Percentiles rank a stretch among this genome's conserved stretches.
phyloP scores from a whole-genome alignment of 1,140 invertebrate genomes.

The Ctenoplectra terminalis region DNA sequence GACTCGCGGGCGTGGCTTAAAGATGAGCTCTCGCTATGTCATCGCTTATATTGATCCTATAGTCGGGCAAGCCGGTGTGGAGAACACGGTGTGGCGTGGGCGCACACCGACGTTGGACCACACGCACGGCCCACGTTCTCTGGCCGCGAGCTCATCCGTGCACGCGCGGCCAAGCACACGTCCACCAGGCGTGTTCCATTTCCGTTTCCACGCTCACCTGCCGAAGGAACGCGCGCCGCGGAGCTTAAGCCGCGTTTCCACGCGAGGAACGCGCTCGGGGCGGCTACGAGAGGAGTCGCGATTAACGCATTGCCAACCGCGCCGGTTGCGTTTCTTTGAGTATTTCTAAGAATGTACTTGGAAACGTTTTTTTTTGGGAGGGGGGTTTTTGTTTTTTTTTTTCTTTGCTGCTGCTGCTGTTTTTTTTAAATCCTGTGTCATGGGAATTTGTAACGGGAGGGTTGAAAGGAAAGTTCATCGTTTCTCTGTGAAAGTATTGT shows the following conservation, averaged over 20 bases:
- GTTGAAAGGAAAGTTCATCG: too few relatives aligned
- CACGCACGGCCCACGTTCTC: slow-evolving; percentile 56
- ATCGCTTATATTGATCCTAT: slow-evolving; percentile 83
- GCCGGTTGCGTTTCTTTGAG: too few relatives aligned
- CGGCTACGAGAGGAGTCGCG: background rate
- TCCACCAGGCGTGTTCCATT: slow-evolving; percentile 38
- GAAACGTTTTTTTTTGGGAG: too few relatives aligned
- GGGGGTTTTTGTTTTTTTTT: too few relatives aligned
- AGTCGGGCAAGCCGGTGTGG: slow-evolving; percentile 58
- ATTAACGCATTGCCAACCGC: background rate
- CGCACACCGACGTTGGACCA: slow-evolving; percentile 44
- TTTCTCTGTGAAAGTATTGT: too few relatives aligned
- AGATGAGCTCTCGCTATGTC: slow-evolving; percentile 83
- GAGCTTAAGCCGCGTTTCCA: background rate
- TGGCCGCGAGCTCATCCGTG: slow-evolving; percentile 38
- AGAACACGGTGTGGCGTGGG: slow-evolving; percentile 47
- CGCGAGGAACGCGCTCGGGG: background rate
- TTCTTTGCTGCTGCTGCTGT: too few relatives aligned
- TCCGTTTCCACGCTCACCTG: slow-evolving; percentile 44
- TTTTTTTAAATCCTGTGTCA: too few relatives aligned
- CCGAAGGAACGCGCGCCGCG: slow-evolving; percentile 2
- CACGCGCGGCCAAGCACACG: slow-evolving; percentile 42
- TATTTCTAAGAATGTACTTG: too few relatives aligned
- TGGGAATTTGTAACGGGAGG: too few relatives aligned
- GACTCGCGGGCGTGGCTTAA: slow-evolving; percentile 78